These are phyloP conservation scores for Hylyphantes graminicola DNA, from an alignment of 1,140 invertebrate species.

Conservation along the genomic window DNA sequence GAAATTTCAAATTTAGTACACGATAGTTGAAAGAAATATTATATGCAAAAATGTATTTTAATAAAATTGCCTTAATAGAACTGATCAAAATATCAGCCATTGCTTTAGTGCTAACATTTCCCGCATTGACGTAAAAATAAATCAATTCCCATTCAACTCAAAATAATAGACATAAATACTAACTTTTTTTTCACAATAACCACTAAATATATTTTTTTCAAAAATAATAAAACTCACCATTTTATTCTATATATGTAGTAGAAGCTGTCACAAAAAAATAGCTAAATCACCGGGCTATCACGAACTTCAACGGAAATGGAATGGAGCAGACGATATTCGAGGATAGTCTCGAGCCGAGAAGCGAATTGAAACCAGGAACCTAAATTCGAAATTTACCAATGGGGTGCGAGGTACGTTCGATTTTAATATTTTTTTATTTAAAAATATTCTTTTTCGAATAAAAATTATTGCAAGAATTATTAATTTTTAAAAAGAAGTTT, in stretches of 20 bases:
- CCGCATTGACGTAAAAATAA: slow-evolving; percentile 56
- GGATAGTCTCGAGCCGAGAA: slow-evolving; percentile 3
- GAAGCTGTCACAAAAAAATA: slow-evolving; percentile 45
- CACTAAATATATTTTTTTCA: neutral
- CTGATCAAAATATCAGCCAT: slow-evolving; percentile 36
- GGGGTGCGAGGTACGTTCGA: slow-evolving; percentile 7
- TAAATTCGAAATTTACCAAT: slow-evolving; percentile 56
- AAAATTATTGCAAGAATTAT: too few species aligned
- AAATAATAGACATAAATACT: neutral
- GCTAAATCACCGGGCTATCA: slow-evolving; percentile 3
- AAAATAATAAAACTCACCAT: slow-evolving; percentile 41
- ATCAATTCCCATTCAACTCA: neutral
- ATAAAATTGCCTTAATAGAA: neutral
- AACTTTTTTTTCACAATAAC: too few species aligned
- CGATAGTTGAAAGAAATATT: too few species aligned
- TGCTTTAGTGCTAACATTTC: slow-evolving; percentile 38
- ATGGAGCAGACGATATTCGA: slow-evolving; percentile 8
- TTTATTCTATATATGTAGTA: slow-evolving; percentile 11
- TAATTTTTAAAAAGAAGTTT: neutral
- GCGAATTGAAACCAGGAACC: slow-evolving; percentile 55
- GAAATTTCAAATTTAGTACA: too few species aligned
- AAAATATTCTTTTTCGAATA: slow-evolving; percentile 3
- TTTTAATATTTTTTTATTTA: neutral
- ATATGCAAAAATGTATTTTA: too few species aligned
- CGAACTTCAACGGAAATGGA: slow-evolving; percentile 20